A percentile compares a stretch with the other conserved stretches of the same genome.
Evolutionary conservation across 2,797 vertebrate species (phyloP).

Genomic region (Echiichthys vipera): DNA sequence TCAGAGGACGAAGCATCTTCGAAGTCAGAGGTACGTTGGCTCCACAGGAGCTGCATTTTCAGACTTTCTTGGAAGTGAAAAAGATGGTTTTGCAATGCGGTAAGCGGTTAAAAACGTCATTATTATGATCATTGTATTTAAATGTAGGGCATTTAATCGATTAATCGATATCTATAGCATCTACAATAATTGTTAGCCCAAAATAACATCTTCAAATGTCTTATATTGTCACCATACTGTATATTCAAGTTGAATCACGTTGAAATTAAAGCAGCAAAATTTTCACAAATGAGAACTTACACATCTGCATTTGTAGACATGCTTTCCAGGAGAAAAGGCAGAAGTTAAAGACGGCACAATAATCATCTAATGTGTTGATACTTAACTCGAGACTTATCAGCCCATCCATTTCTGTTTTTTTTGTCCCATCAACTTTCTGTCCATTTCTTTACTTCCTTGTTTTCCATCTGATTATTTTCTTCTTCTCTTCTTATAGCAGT

Average conservation of each 20-base stretch:
- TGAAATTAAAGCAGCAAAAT: no score
- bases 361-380: not conserved
- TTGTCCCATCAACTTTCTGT: conserved; percentile 56
- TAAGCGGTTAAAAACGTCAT: not conserved
- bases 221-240: no score
- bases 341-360: not conserved
- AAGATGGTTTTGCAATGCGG: not conserved
- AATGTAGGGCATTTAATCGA: not conserved
- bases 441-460: conserved; percentile 78
- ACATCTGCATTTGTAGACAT: no score
- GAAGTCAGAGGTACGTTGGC: conserved; percentile 91
- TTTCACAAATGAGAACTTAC: no score
- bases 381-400: not conserved
- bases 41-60: not conserved
- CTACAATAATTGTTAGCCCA: no score
- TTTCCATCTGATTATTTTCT: not conserved
- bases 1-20: conserved; percentile 96
- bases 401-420: not conserved
- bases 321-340: not conserved
- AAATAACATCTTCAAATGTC: no score
- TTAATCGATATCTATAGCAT: no score
- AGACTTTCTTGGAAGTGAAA: not conserved
- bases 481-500: conserved; percentile 80
- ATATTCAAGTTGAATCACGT: no score
- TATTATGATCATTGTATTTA: not conserved